Base-by-base conservation (phyloP, 92 coral and sea anemone species). In the Diadumene lineata region DNA sequence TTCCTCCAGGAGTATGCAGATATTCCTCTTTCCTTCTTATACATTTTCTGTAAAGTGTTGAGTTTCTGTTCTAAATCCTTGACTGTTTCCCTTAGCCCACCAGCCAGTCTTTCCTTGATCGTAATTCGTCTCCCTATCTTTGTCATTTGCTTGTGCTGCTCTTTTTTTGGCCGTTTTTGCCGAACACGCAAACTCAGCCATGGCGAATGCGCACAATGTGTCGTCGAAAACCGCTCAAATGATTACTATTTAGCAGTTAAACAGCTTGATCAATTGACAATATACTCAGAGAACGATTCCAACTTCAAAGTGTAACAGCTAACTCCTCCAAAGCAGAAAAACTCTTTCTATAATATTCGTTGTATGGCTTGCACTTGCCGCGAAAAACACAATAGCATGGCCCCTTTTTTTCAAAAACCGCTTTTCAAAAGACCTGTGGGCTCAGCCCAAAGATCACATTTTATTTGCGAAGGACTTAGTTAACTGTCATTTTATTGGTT, bases 1-100 rank as follows among this genome's bases (percentile, higher is more conserved):
- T 53, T 78, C 68, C 70, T 68, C 69, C 82, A 68, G 60, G 22
- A 68, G 43, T 50, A 78, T 7, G 70, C 67, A 17, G 75, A 72
- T 66, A 66, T 78, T 34, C 48, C 32, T 78, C 43, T 68, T 29
- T 57, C 60, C 33, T 78, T 72, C 29, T 43, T 29, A 34, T 64
- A 64, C 43, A 29, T 13, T 9, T 64, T 30, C 48, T 64, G 9
- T 6, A 24, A 11, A 7, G 38, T 11, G 17, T 25, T 21, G 17
- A 64, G 48, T 34, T 64, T 64, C 7, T 21, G 26, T 34, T 7
- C 11, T 7, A 64, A 26, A 34, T 34, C 48, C 8, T 25, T 64
- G 15, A 29, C 19, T 38, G 2, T 25, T 9, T 64, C 69, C 18
- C 17, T 9, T 11, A 29, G 22, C 4, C 19, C 69, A 29, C 8